phyloP scores from a whole-genome alignment of 2,888 invertebrate species.

The Pycnomerus fuliginosus region DNA sequence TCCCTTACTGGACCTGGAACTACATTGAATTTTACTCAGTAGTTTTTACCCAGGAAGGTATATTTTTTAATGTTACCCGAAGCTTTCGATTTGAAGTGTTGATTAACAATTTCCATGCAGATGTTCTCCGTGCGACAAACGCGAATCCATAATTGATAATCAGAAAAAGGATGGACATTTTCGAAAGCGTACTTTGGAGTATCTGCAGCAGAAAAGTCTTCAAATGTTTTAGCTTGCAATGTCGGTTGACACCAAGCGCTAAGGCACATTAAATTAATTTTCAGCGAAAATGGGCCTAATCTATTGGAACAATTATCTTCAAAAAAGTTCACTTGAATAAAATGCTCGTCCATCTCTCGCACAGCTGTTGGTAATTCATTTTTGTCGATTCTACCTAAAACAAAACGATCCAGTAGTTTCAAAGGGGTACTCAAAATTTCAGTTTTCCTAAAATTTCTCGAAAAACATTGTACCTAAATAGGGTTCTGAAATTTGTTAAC shows the following conservation, averaged over 20 bases:
- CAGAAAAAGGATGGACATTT: constrained; percentile 4
- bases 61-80: too few species aligned
- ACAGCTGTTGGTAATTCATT: neutral
- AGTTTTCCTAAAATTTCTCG: too few species aligned
- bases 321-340: neutral
- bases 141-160: neutral
- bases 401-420: too few species aligned
- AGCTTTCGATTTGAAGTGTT: neutral
- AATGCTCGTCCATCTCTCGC: neutral
- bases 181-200: too few species aligned
- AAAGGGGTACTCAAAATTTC: too few species aligned
- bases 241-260: constrained; percentile 1
- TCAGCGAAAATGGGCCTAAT: neutral
- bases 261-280: neutral
- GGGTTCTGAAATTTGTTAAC: too few species aligned
- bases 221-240: too few species aligned
- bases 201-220: too few species aligned
- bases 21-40: too few species aligned
- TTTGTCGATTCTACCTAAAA: neutral
- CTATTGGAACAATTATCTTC: neutral
- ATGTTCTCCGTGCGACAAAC: constrained; percentile 7
- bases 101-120: neutral
- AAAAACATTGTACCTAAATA: too few species aligned
- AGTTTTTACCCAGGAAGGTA: too few species aligned
- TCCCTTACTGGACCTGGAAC: constrained; percentile 4